phyloP scores from a whole-genome alignment of 1,140 invertebrate genomes.

The Drosophila kohkoa region DNA sequence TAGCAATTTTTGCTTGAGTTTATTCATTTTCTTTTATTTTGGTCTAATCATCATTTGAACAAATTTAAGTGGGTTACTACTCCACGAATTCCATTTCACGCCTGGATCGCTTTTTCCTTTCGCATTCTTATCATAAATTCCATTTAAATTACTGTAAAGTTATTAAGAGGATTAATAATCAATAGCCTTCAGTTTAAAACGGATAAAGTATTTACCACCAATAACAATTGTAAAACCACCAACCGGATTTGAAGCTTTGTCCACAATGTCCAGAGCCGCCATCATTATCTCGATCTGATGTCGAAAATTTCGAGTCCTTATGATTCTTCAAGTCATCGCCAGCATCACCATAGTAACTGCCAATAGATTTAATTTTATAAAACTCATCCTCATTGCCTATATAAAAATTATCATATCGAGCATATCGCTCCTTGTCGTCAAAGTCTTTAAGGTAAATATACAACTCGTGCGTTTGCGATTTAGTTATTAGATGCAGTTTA shows the following conservation, averaged over 20 bases:
- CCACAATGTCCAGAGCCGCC: not conserved
- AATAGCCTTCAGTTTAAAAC: no score
- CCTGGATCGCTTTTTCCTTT: no score
- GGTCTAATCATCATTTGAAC: conserved; percentile 33
- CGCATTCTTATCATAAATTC: no score
- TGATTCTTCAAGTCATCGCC: conserved; percentile 1
- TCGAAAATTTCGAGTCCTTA: conserved; percentile 4
- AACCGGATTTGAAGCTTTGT: not conserved
- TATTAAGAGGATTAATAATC: no score
- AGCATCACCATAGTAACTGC: conserved; percentile 13
- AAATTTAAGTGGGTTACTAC: no score
- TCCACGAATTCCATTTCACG: no score
- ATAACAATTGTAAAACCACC: conserved; percentile 19
- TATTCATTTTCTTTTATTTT: not conserved
- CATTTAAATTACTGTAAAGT: no score
- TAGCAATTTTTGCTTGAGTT: not conserved
- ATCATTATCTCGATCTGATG: conserved; percentile 10
- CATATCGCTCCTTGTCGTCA: not conserved
- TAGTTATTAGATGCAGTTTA: conserved; percentile 24
- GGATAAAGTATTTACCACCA: not conserved
- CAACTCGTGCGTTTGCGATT: conserved; percentile 14
- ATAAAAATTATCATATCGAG: conserved; percentile 9
- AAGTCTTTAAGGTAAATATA: conserved; percentile 9
- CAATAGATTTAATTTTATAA: conserved; percentile 13
- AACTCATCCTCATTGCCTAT: not conserved